phyloP scores from a whole-genome alignment of 2,888 invertebrate genomes.

The Pyrocoelia pectoralis region DNA sequence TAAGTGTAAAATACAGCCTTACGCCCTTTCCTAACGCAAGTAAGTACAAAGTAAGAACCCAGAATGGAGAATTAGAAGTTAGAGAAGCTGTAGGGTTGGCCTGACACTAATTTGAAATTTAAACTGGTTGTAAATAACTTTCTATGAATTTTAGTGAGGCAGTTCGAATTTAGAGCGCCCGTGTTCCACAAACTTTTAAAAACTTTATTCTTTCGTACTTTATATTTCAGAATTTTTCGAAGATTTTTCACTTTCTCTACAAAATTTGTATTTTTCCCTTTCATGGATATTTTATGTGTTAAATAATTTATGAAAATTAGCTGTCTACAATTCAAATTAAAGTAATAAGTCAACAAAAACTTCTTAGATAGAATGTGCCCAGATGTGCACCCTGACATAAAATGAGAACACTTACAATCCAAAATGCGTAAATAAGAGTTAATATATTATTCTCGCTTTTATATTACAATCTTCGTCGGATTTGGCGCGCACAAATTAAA shows the following conservation, averaged over 20 bases:
- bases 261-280: conserved; percentile 13
- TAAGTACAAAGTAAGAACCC: conserved; percentile 39
- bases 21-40: conserved; percentile 32
- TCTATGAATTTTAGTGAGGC: conserved; percentile 55
- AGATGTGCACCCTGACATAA: conserved; percentile 32
- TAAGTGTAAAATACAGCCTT: conserved; percentile 38
- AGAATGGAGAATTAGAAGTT: conserved; percentile 38
- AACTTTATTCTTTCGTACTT: conserved; percentile 9
- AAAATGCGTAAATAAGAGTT: conserved; percentile 32
- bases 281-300: conserved; percentile 25
- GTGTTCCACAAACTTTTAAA: conserved; percentile 27
- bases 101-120: conserved; percentile 59
- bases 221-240: conserved; percentile 8
- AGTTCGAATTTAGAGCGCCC: conserved; percentile 39
- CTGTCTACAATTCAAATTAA: conserved; percentile 48
- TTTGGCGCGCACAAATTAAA: conserved; percentile 29
- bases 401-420: conserved; percentile 30
- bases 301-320: conserved; percentile 46
- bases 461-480: conserved; percentile 28
- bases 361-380: conserved; percentile 31
- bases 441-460: conserved; percentile 29
- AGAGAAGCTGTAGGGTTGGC: conserved; percentile 39
- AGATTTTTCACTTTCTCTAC: conserved; percentile 7
- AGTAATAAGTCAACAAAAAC: conserved; percentile 42
- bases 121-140: conserved; percentile 56